Base-by-base conservation (phyloP, 2,888 invertebrate species). In the Micropterix aruncella region DNA sequence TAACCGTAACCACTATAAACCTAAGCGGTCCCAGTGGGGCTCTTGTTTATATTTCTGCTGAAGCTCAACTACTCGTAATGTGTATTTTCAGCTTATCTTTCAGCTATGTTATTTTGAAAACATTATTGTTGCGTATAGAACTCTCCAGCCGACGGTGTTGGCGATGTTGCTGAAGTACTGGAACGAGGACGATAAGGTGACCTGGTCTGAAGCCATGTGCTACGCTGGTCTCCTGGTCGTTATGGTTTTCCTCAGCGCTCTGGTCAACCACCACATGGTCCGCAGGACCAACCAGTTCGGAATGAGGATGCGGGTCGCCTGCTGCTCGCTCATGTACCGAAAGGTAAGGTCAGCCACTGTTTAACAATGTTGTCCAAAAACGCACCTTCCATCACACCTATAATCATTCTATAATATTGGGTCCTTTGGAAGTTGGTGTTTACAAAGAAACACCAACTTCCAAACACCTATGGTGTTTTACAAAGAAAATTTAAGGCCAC, bases 271-370 rank as follows among this genome's bases (percentile, higher is more conserved):
- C 59, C 82, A 83, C 57, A 74, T 77, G 42, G 68, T 79, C 19
- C 78, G 78, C 57, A 73, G 74, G 44, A 79, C 80, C 3, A 80
- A 80, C 54, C 81, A 85, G 56, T 75, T 84, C 40, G 91, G 91
- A 18, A 84, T 89, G 79, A 77, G 80, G 63, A 75, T 89, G 43
- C 73, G 91, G 51, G 78, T 89, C 1, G 86, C 90, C 0, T 80
- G 83, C 43, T 88, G 89, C 57, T 83, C 88, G 2, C 66, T 92
- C 12, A 77, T 93, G 45, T 91, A 88, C 57, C 78, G 87, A 67
- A 93, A 93, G 79, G 89, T 89, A 62, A 56, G n/a, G n/a, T n/a
- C n/a, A n/a, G n/a, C n/a, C n/a, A n/a, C n/a, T n/a, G n/a, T n/a
- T n/a, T n/a, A n/a, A n/a, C n/a, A n/a, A n/a, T n/a, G n/a, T n/a